These are phyloP conservation scores for Apocrypta bakeri DNA, from an alignment of 1,140 invertebrate species.

Conservation along the genomic window DNA sequence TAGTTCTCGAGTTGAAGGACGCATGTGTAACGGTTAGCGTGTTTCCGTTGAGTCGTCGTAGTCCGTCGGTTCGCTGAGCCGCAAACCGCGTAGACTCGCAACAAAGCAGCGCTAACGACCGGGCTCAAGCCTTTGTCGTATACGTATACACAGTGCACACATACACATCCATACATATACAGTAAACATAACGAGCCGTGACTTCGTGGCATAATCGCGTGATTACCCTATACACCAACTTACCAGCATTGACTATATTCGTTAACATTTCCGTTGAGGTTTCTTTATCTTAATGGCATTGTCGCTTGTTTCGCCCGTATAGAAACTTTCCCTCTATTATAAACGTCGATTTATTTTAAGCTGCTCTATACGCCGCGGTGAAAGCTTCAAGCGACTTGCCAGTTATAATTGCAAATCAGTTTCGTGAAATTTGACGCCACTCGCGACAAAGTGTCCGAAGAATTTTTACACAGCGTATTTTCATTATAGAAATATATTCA, in stretches of 20 bases:
- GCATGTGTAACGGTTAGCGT: neutral
- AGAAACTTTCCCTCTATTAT: neutral
- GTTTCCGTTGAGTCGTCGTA: neutral
- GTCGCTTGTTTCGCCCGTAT: too few species aligned
- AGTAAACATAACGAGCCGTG: neutral
- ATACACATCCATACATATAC: neutral
- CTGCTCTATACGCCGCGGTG: too few species aligned
- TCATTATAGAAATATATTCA: too few species aligned
- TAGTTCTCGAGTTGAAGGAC: too few species aligned
- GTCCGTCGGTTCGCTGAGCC: neutral
- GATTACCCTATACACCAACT: neutral
- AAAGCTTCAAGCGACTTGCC: neutral
- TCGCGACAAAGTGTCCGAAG: too few species aligned
- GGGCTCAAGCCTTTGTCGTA: neutral
- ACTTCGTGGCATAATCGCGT: constrained; percentile 12
- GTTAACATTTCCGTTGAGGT: neutral
- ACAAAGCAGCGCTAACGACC: constrained; percentile 11
- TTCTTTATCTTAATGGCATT: neutral
- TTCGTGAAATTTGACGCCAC: too few species aligned
- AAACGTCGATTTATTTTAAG: neutral
- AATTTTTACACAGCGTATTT: too few species aligned
- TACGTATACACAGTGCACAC: too few species aligned
- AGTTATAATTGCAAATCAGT: too few species aligned
- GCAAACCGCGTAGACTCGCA: neutral
- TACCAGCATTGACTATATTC: neutral